Conservation (phyloP, 2,113 vertebrate species). For the Trachemys scripta region DNA sequence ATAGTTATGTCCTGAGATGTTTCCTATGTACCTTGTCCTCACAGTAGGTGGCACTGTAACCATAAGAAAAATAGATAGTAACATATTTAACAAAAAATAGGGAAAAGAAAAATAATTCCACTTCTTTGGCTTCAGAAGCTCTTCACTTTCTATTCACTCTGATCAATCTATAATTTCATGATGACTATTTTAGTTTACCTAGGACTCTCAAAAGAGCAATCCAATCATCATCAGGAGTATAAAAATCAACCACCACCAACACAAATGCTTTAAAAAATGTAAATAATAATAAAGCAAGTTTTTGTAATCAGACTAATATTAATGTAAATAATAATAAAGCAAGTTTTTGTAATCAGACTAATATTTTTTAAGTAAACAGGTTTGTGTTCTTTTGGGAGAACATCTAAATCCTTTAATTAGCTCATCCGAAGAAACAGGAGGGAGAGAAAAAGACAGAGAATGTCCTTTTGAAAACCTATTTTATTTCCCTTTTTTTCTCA, state of each 20-base stretch:
- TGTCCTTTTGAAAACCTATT: background rate
- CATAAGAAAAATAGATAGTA: background rate
- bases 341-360: background rate
- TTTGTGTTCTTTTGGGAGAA: background rate
- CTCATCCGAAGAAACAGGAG: background rate
- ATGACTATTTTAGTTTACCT: background rate
- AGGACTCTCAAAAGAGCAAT: background rate
- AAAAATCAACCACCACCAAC: background rate
- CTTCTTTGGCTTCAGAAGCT: background rate
- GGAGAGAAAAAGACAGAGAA: background rate
- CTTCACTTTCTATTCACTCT: background rate
- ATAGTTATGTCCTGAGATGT: background rate
- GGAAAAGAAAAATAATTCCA: background rate
- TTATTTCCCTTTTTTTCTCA: background rate
- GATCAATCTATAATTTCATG: background rate
- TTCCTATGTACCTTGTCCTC: accelerated
- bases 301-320: background rate
- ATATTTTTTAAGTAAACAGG: background rate
- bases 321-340: background rate
- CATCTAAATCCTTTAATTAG: background rate
- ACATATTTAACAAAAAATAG: background rate
- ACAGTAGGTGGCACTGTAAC: background rate
- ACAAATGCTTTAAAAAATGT: background rate
- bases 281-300: background rate
- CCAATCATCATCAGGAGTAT: no score